Evolutionary conservation across 2,113 vertebrate species (phyloP).

Genomic region (Opisthocomus hoazin): DNA sequence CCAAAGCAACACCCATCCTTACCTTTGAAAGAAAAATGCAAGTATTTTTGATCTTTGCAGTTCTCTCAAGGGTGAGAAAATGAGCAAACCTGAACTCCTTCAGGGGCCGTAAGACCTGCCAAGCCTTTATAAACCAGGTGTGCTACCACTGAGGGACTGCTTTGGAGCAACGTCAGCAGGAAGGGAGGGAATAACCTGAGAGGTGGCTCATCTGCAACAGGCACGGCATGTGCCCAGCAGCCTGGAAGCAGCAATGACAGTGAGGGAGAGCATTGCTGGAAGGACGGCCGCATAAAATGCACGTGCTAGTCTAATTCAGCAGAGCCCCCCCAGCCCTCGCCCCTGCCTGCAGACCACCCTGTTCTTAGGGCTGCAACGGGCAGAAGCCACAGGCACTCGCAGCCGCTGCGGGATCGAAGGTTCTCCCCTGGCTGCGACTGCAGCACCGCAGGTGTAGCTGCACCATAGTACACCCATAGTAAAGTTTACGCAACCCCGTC

Average conservation of each 20-base stretch:
- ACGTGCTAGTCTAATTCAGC: background rate
- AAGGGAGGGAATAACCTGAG: background rate
- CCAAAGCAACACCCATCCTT: background rate
- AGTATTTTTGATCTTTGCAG: background rate
- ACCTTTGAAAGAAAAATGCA: fast-evolving
- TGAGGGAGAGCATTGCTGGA: background rate
- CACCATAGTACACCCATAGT: background rate
- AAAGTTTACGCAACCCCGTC: background rate
- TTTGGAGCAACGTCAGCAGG: background rate
- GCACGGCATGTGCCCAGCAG: fast-evolving
- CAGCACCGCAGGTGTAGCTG: background rate
- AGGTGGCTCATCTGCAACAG: background rate
- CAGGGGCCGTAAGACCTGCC: background rate
- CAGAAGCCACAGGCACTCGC: background rate
- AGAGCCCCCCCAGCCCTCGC: background rate
- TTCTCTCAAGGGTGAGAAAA: background rate
- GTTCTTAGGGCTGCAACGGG: background rate
- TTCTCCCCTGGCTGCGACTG: background rate
- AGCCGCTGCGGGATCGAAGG: background rate
- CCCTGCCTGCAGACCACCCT: background rate
- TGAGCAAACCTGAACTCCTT: background rate
- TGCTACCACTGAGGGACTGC: background rate
- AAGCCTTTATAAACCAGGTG: background rate
- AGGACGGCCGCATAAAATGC: background rate
- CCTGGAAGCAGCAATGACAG: background rate